These are phyloP conservation scores for Sebastes iracundus DNA, from an alignment of 2,797 vertebrate species.

Conservation along the genomic window DNA sequence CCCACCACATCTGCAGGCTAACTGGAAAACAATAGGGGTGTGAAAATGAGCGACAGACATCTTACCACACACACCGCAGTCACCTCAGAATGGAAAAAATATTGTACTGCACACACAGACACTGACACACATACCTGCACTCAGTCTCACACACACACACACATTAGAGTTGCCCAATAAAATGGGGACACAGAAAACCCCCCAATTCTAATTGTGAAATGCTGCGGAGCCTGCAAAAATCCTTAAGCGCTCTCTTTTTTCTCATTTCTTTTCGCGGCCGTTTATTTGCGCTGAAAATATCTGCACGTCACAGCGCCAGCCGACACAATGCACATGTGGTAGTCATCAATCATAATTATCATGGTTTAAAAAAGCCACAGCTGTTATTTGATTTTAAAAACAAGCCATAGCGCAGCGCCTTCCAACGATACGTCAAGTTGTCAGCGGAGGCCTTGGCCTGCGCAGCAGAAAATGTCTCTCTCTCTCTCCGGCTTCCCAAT, in stretches of 20 bases:
- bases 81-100: slow-evolving; percentile 69
- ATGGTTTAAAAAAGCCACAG: slow-evolving; percentile 84
- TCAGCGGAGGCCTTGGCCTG: slow-evolving; percentile 83
- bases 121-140: slow-evolving; percentile 28
- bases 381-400: slow-evolving; percentile 84
- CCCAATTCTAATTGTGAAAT: slow-evolving; percentile 52
- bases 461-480: slow-evolving; percentile 76
- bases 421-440: slow-evolving; percentile 84
- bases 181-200: slow-evolving; percentile 36
- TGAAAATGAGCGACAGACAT: slow-evolving; percentile 75
- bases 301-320: slow-evolving; percentile 74
- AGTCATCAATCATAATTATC: slow-evolving; percentile 86
- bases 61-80: slow-evolving; percentile 70
- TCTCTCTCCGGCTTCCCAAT: slow-evolving; percentile 64
- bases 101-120: slow-evolving; percentile 43
- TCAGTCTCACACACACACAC: slow-evolving; percentile 25
- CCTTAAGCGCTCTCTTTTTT: slow-evolving; percentile 50
- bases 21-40: slow-evolving; percentile 73
- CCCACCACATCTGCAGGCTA: slow-evolving; percentile 68
- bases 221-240: slow-evolving; percentile 47
- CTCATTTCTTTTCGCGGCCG: slow-evolving; percentile 64
- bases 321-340: slow-evolving; percentile 82
- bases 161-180: slow-evolving; percentile 39
- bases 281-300: slow-evolving; percentile 81
- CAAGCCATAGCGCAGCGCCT: slow-evolving; percentile 76